Evolutionary conservation across 2,888 invertebrate species (phyloP), one percentile per base, ranked within the genome.

Genomic region (Horisme vitalbata): DNA sequence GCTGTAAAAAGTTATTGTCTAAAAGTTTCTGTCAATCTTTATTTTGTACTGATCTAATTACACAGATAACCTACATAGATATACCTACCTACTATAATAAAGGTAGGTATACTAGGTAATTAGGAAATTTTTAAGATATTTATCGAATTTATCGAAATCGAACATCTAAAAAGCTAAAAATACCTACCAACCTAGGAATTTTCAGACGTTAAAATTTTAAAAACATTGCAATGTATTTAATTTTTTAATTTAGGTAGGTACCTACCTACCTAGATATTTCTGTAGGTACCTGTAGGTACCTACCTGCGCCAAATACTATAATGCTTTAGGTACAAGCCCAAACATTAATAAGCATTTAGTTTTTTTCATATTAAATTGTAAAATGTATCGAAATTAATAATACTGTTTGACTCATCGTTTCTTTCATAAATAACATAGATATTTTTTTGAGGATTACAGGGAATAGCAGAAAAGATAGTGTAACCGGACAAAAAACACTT

Each of bases 1-100:
- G 78, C 76, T 85, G 85, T 83, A 86, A 83, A n/a, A 84, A 83
- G 79, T 86, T 87, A 88, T 87, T 87, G 86, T 88, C 85, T 81
- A 83, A 81, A 80, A 75, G 75, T 84, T 84, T 78, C 79, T 61
- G 73, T 79, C 75, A 78, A 80, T 81, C 71, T 76, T 76, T 60
- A 48, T 69, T 78, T 79, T 78, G 65, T 75, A 73, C 63, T 7
- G 13, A 30, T 30, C 9, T 9, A 20, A 35, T 11, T 9, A 69
- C 71, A 65, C 65, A 68, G 61, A 66, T 63, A 65, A 18, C n/a
- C n/a, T n/a, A n/a, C n/a, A n/a, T n/a, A n/a, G n/a, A n/a, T n/a
- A n/a, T n/a, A n/a, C n/a, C n/a, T n/a, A n/a, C n/a, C n/a, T n/a
- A n/a, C n/a, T n/a, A n/a, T n/a, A n/a, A n/a, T n/a, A n/a, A n/a